These are phyloP conservation scores for Troilus luridus DNA, from an alignment of 2,888 invertebrate genomes.

Conservation along the genomic window DNA sequence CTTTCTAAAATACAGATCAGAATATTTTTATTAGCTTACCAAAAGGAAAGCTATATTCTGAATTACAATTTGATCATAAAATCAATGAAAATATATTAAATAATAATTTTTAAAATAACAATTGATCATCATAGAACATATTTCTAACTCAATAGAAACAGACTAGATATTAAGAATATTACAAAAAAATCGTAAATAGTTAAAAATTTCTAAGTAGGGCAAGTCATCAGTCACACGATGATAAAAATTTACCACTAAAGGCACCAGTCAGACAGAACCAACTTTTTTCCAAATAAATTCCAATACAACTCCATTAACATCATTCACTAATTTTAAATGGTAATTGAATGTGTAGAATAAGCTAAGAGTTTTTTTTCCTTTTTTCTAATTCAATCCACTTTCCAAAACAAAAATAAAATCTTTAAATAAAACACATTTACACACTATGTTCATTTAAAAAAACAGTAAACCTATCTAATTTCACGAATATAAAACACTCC, in stretches of 20 bases:
- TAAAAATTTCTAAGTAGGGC: neutral
- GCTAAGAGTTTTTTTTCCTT: neutral
- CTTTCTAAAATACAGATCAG: neutral
- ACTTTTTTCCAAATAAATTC: neutral
- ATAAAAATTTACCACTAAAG: conserved; percentile 46
- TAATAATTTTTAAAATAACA: neutral
- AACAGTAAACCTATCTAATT: conserved; percentile 11
- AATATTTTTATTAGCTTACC: conserved; percentile 20
- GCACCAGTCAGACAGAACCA: conserved; percentile 42
- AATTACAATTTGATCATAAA: neutral
- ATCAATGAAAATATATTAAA: neutral
- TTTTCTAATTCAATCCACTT: neutral
- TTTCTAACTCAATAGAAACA: conserved; percentile 16
- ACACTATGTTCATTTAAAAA: conserved; percentile 16
- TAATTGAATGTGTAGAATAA: neutral
- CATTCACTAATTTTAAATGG: neutral
- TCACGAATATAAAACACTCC: conserved; percentile 53
- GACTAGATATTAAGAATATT: neutral
- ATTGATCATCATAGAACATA: conserved; percentile 19
- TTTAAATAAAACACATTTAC: conserved; percentile 27
- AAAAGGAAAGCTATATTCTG: conserved; percentile 32
- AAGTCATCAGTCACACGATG: neutral
- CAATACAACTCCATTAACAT: neutral
- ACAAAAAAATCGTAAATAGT: neutral
- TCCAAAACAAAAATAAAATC: conserved; percentile 23